Evolutionary conservation across 2,888 invertebrate species (phyloP).

Genomic region (Portevinia maculata): DNA sequence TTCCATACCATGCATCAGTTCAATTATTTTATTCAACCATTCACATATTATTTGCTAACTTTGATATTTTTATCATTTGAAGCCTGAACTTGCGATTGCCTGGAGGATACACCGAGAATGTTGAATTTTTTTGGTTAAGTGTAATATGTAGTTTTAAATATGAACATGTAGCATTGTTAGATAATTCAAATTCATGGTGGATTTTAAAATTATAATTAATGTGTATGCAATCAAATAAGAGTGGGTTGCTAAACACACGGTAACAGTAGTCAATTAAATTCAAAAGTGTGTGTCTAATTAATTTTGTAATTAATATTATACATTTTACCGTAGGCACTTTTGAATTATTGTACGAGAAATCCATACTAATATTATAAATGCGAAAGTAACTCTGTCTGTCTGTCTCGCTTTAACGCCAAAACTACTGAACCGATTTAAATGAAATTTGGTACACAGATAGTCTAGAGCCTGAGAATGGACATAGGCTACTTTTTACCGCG

Average conservation of each 20-base stretch:
- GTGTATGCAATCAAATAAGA: background rate
- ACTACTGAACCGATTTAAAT: too few species aligned
- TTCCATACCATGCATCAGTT: slow-evolving; percentile 9
- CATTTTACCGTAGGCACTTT: too few species aligned
- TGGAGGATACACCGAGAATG: background rate
- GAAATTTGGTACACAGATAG: too few species aligned
- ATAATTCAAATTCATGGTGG: background rate
- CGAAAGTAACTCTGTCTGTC: too few species aligned
- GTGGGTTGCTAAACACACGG: background rate
- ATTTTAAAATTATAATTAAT: background rate
- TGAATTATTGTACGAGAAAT: too few species aligned
- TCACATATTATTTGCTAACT: slow-evolving; percentile 6
- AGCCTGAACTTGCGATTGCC: background rate
- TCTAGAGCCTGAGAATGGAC: too few species aligned
- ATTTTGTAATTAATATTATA: too few species aligned
- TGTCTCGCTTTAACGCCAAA: too few species aligned
- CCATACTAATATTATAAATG: too few species aligned
- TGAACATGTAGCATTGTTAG: background rate
- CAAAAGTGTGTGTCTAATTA: too few species aligned
- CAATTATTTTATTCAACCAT: slow-evolving; percentile 4
- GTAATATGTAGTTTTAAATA: slow-evolving; percentile 9
- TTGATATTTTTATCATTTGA: slow-evolving; percentile 10
- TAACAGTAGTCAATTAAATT: too few species aligned
- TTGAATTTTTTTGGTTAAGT: background rate
- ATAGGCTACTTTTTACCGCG: too few species aligned